Conservation (phyloP, 2,797 vertebrate genomes). For the Onychomys arenicola region DNA sequence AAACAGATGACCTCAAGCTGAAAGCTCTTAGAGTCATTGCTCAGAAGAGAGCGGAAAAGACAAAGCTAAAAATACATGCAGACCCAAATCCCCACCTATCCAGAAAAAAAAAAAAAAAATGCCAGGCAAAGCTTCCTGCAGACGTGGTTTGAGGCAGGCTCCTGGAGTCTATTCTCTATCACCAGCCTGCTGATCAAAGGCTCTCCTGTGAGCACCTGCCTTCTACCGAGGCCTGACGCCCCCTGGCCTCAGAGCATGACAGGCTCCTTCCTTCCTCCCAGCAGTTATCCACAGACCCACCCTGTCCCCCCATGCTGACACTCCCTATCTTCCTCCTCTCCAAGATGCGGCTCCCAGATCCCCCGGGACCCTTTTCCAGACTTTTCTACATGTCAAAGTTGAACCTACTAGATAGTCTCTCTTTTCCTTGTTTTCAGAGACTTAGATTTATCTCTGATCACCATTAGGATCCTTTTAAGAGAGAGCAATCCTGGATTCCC, state of each 20-base stretch:
- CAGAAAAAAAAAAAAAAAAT: conserved; percentile 57
- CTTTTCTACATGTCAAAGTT: background rate
- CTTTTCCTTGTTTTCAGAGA: conserved; percentile 12
- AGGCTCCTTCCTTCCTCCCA: background rate
- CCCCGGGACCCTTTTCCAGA: background rate
- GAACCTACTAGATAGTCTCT: background rate
- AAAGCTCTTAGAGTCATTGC: conserved; percentile 76
- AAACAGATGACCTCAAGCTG: conserved; percentile 84
- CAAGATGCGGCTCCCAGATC: background rate
- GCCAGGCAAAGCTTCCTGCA: conserved; percentile 59
- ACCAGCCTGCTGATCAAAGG: background rate
- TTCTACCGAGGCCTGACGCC: background rate
- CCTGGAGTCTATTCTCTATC: background rate
- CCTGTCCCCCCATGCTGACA: background rate
- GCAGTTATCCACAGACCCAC: background rate
- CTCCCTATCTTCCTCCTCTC: background rate
- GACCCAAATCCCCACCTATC: conserved; percentile 80
- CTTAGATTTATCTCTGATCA: background rate
- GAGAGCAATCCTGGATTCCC: background rate
- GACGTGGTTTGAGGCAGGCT: conserved; percentile 42
- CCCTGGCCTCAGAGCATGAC: background rate
- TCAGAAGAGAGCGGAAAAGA: conserved; percentile 81
- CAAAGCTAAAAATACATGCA: conserved; percentile 81
- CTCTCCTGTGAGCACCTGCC: background rate
- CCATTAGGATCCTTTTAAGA: background rate